Percentiles rank a stretch among this genome's conserved stretches.
Conservation (phyloP, 2,797 vertebrate species). For the Aldrovandia affinis region DNA sequence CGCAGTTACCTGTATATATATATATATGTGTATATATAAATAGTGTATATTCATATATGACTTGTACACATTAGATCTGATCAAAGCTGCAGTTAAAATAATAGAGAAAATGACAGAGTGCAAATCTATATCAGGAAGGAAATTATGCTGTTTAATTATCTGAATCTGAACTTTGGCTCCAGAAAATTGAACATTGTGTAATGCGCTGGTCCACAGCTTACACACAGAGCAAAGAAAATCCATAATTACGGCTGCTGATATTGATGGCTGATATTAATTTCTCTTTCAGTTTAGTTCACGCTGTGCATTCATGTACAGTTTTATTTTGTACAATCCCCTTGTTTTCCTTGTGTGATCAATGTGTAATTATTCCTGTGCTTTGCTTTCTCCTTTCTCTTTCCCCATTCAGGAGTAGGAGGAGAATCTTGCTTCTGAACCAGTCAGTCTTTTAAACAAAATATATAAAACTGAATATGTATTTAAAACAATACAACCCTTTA, state of each 20-base stretch:
- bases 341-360: background rate
- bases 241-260: slow-evolving; percentile 9
- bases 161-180: background rate
- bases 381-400: background rate
- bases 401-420: background rate
- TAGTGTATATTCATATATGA: too few relatives aligned
- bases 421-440: background rate
- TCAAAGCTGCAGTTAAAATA: background rate
- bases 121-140: slow-evolving; percentile 4
- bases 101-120: background rate
- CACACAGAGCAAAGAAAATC: background rate
- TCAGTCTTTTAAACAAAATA: background rate
- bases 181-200: background rate
- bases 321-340: background rate
- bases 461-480: too few relatives aligned
- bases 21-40: too few relatives aligned
- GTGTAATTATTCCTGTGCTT: background rate
- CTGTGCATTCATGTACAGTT: too few relatives aligned
- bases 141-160: background rate
- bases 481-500: background rate
- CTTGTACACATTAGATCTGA: too few relatives aligned
- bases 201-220: background rate
- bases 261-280: slow-evolving; percentile 5
- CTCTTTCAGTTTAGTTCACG: background rate
- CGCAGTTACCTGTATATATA: too few relatives aligned